phyloP scores from a whole-genome alignment of 2,888 invertebrate genomes.

The Corythucha ciliata region DNA sequence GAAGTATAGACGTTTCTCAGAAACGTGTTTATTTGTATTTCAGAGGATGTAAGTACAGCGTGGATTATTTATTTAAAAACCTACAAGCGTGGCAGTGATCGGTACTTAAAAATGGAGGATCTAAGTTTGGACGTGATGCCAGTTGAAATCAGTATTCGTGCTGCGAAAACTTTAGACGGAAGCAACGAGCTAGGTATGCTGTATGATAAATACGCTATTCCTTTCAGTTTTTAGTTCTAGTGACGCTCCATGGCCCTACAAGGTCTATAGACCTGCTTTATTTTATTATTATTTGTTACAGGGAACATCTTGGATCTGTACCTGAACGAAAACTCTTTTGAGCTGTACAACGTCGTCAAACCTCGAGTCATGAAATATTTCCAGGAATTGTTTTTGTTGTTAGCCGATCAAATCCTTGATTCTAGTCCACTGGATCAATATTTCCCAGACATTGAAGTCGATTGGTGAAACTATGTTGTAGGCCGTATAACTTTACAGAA shows the following conservation, averaged over 20 bases:
- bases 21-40: not conserved
- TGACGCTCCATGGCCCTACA: not conserved
- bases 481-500: too few species aligned
- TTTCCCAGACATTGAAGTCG: too few species aligned
- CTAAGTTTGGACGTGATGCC: slow-evolving; percentile 14
- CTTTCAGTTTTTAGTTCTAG: not conserved
- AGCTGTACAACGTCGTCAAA: slow-evolving; percentile 16
- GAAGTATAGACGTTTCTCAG: too few species aligned
- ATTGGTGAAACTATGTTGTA: too few species aligned
- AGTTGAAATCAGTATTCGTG: not conserved
- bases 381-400: too few species aligned
- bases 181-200: slow-evolving; percentile 14
- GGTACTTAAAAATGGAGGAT: not conserved
- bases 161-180: slow-evolving; percentile 7
- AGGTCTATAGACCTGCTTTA: not conserved
- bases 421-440: too few species aligned
- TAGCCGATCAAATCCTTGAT: too few species aligned
- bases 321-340: slow-evolving; percentile 9
- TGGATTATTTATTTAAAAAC: slow-evolving; percentile 10
- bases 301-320: not conserved
- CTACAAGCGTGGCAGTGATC: not conserved
- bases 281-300: not conserved
- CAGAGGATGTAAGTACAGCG: slow-evolving; percentile 14
- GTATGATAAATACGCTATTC: not conserved
- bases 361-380: slow-evolving; percentile 10